These are phyloP conservation scores for Varanus komodoensis DNA, from an alignment of 2,113 vertebrate genomes.

Conservation along the genomic window DNA sequence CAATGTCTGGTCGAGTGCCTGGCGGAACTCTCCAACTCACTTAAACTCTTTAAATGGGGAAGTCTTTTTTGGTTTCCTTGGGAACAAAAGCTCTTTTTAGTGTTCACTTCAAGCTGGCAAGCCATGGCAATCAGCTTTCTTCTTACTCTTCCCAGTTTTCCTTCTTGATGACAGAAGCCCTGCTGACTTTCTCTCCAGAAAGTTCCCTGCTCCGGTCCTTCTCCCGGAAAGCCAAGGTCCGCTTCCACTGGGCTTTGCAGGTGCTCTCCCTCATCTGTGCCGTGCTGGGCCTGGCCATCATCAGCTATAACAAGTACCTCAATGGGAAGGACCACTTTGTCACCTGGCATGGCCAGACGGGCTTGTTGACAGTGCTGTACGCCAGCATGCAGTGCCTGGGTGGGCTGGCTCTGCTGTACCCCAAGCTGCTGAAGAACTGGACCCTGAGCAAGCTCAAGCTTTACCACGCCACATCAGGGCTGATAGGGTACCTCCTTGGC, in stretches of 20 bases:
- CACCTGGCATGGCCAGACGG: constrained; percentile 90
- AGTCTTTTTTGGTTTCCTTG: background rate
- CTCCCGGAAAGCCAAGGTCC: constrained; percentile 87
- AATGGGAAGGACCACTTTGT: constrained; percentile 88
- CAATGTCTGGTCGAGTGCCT: background rate
- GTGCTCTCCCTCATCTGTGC: constrained; percentile 83
- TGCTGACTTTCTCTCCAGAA: constrained; percentile 92
- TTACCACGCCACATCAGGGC: constrained; percentile 90
- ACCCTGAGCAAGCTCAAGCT: constrained; percentile 91
- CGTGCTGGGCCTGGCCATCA: constrained; percentile 82
- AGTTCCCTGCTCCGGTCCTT: constrained; percentile 82
- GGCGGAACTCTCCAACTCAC: too few relatives aligned
- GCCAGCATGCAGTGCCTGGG: constrained; percentile 81
- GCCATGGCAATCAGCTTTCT: background rate
- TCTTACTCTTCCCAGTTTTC: constrained; percentile 84
- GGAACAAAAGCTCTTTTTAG: background rate
- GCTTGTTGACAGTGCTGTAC: constrained; percentile 84
- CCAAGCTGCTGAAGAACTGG: constrained; percentile 89
- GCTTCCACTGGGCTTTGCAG: constrained; percentile 92
- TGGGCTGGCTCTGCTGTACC: constrained; percentile 86
- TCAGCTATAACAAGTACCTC: constrained; percentile 90
- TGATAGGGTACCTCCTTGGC: constrained; percentile 90
- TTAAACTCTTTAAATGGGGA: background rate
- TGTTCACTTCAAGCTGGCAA: background rate
- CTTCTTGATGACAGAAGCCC: constrained; percentile 93